These are phyloP conservation scores for Drosophila lacertosa DNA, from an alignment of 1,140 invertebrate species.

Conservation along the genomic window DNA sequence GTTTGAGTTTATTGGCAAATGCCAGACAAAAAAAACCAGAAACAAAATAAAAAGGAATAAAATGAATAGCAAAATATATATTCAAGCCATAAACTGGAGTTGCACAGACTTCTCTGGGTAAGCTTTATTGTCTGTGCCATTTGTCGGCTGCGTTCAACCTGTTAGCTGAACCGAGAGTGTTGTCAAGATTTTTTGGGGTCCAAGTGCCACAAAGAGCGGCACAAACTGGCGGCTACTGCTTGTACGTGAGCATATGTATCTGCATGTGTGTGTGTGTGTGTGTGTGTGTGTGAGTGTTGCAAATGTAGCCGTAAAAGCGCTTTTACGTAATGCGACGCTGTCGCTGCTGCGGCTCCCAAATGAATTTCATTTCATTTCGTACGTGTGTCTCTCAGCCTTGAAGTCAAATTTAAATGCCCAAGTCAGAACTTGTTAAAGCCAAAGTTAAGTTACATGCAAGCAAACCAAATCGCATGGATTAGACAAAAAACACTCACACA, in stretches of 20 bases:
- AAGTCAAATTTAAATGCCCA: slow-evolving; percentile 63
- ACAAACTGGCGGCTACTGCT: slow-evolving; percentile 22
- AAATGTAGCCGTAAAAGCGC: slow-evolving; percentile 78
- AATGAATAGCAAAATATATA: slow-evolving; percentile 4
- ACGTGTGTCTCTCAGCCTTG: slow-evolving; percentile 59
- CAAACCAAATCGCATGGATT: slow-evolving; percentile 42
- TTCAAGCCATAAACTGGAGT: slow-evolving; percentile 20
- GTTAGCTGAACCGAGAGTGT: slow-evolving; percentile 48
- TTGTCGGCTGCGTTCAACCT: slow-evolving; percentile 71
- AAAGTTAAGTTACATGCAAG: slow-evolving; percentile 39
- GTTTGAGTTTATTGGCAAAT: slow-evolving; percentile 67
- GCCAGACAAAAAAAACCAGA: slow-evolving; percentile 19
- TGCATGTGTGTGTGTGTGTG: slow-evolving; percentile 15
- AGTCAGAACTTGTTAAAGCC: slow-evolving; percentile 45
- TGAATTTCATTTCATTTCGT: slow-evolving; percentile 66
- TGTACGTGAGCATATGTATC: slow-evolving; percentile 42
- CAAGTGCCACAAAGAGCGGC: slow-evolving; percentile 39
- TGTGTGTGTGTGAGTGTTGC: slow-evolving; percentile 20
- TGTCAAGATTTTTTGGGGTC: slow-evolving; percentile 35
- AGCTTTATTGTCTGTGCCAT: slow-evolving; percentile 75
- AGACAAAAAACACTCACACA: slow-evolving; percentile 19
- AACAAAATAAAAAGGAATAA: not conserved
- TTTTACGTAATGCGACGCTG: slow-evolving; percentile 75
- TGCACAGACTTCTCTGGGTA: slow-evolving; percentile 30
- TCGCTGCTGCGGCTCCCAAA: slow-evolving; percentile 63